A percentile compares a stretch with the other conserved stretches of the same genome.
Evolutionary conservation across 2,797 vertebrate genomes (phyloP).

Genomic region (Myiothlypis coronata): DNA sequence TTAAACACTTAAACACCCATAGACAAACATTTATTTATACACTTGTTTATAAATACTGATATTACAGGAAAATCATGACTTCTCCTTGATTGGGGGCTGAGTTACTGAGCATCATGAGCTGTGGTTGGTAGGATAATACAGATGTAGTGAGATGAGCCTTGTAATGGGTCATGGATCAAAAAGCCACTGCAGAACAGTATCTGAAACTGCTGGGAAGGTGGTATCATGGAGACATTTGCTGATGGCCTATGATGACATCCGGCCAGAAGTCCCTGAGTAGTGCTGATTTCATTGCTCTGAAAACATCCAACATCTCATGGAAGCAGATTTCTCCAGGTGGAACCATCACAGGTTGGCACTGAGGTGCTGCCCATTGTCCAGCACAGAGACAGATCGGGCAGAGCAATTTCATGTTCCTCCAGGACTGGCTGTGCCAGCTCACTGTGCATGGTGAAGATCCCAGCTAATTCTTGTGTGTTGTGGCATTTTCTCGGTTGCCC

Average conservation of each 20-base stretch:
- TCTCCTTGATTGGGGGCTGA: background rate
- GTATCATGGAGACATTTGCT: background rate
- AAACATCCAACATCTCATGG: background rate
- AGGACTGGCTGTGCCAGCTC: background rate
- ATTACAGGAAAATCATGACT: background rate
- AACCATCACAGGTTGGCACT: background rate
- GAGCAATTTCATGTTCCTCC: accelerated
- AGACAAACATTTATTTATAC: background rate
- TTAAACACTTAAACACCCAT: background rate
- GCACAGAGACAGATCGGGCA: background rate
- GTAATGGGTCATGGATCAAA: background rate
- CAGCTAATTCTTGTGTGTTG: background rate
- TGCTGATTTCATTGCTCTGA: background rate
- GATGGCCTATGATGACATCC: background rate
- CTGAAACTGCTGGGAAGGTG: background rate
- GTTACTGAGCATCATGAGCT: background rate
- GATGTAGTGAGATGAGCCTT: background rate
- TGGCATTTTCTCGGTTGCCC: no score
- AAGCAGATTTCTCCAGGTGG: background rate
- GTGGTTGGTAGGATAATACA: background rate
- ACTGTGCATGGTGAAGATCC: background rate
- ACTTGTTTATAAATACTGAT: background rate
- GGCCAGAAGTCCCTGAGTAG: background rate
- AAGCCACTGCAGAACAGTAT: background rate
- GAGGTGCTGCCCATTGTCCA: background rate